Evolutionary conservation across 2,797 vertebrate species (phyloP).

Genomic region (Parambassis ranga): DNA sequence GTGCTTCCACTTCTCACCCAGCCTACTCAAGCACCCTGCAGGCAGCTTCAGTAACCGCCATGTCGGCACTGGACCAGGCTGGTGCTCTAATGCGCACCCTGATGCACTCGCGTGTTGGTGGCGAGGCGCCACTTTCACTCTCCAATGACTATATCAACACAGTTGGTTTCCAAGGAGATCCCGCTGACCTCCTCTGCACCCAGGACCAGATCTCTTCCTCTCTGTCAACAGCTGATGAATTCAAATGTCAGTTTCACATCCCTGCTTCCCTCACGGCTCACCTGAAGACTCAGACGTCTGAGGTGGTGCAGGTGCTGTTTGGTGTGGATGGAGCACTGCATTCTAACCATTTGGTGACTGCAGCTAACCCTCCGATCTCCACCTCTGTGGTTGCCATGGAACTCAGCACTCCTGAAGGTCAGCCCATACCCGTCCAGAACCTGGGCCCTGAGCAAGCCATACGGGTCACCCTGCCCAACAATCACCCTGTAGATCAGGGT

Average conservation of each 20-base stretch:
- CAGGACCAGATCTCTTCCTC: neutral
- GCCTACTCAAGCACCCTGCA: neutral
- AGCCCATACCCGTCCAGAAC: conserved; percentile 67
- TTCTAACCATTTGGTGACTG: conserved; percentile 42
- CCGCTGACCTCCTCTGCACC: conserved; percentile 72
- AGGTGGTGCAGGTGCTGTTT: conserved; percentile 79
- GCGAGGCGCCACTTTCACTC: conserved; percentile 64
- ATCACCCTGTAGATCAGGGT: neutral
- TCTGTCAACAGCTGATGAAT: neutral
- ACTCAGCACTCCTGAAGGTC: conserved; percentile 74
- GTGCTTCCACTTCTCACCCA: neutral
- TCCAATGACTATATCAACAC: conserved; percentile 66
- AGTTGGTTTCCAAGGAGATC: conserved; percentile 67
- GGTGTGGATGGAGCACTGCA: conserved; percentile 49
- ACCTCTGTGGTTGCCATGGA: conserved; percentile 80
- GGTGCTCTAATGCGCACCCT: conserved; percentile 69
- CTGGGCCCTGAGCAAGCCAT: conserved; percentile 76
- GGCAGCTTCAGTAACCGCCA: conserved; percentile 26
- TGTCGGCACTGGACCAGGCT: conserved; percentile 66
- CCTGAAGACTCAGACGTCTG: conserved; percentile 56
- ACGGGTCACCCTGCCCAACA: conserved; percentile 68
- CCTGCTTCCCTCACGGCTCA: conserved; percentile 63
- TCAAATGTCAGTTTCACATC: conserved; percentile 72
- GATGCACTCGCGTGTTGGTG: conserved; percentile 57
- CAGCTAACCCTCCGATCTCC: conserved; percentile 73